phyloP scores from a whole-genome alignment of 2,113 vertebrate species.

The Spea multiplicata region DNA sequence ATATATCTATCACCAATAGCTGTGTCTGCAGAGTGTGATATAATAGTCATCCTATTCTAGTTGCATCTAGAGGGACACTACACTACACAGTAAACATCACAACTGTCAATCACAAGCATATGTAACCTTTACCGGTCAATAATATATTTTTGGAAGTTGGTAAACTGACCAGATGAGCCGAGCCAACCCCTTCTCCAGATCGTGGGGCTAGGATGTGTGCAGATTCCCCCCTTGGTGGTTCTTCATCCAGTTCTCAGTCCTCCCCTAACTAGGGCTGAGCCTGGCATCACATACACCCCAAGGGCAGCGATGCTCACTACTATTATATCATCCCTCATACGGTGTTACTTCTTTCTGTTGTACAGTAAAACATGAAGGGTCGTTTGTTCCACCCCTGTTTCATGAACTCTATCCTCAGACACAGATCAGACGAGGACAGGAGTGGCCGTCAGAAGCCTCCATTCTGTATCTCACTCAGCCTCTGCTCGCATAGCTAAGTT shows the following conservation, averaged over 20 bases:
- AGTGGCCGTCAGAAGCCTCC: conserved; percentile 19
- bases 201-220: too few relatives aligned
- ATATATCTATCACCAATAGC: too few relatives aligned
- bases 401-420: neutral
- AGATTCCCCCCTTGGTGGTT: too few relatives aligned
- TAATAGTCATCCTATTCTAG: too few relatives aligned
- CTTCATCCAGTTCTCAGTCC: neutral
- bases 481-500: conserved; percentile 27
- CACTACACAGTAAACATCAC: too few relatives aligned
- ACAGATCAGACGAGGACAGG: conserved; percentile 43
- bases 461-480: conserved; percentile 23
- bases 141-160: too few relatives aligned
- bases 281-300: neutral
- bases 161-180: too few relatives aligned
- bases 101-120: too few relatives aligned
- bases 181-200: too few relatives aligned
- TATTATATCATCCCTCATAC: neutral
- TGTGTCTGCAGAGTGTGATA: too few relatives aligned
- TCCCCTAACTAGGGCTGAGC: neutral
- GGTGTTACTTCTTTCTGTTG: neutral
- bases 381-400: neutral
- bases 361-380: neutral
- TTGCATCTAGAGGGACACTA: too few relatives aligned
- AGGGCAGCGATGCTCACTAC: neutral
- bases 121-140: too few relatives aligned